Conservation (phyloP, 2,113 vertebrate species). For the Charadrius vociferus region DNA sequence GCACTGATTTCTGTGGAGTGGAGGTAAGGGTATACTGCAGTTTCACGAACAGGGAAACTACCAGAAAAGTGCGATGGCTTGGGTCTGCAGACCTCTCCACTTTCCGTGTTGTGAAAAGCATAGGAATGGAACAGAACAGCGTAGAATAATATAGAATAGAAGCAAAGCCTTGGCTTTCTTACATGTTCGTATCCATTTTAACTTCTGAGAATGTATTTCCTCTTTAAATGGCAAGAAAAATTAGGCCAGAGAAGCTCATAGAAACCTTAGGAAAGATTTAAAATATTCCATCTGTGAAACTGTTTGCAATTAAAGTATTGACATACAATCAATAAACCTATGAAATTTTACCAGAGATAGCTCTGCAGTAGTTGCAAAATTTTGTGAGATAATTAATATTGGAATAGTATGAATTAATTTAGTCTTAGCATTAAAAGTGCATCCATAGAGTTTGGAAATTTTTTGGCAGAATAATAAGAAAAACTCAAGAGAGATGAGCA, state of each 20-base stretch:
- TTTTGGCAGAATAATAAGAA: background rate
- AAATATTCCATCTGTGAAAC: slow-evolving; percentile 9
- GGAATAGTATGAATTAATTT: background rate
- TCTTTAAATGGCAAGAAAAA: background rate
- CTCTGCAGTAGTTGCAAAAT: background rate
- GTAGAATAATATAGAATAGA: background rate
- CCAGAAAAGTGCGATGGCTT: background rate
- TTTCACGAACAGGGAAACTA: background rate
- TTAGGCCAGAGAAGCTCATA: background rate
- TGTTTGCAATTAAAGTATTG: slow-evolving; percentile 40
- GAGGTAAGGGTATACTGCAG: background rate
- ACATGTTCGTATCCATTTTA: background rate
- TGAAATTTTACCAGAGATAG: background rate
- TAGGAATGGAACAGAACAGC: background rate
- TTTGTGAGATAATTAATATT: slow-evolving; percentile 2
- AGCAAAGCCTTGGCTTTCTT: background rate
- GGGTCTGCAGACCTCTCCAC: background rate
- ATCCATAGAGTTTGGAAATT: background rate
- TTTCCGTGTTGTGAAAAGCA: background rate
- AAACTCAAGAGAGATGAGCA: background rate
- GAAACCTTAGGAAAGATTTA: background rate
- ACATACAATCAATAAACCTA: slow-evolving; percentile 7
- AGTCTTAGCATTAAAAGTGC: background rate
- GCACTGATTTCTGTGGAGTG: background rate
- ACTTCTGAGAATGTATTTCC: background rate